Evolutionary conservation across 1,140 invertebrate genomes (phyloP).

Genomic region (Trichogramma pretiosum): DNA sequence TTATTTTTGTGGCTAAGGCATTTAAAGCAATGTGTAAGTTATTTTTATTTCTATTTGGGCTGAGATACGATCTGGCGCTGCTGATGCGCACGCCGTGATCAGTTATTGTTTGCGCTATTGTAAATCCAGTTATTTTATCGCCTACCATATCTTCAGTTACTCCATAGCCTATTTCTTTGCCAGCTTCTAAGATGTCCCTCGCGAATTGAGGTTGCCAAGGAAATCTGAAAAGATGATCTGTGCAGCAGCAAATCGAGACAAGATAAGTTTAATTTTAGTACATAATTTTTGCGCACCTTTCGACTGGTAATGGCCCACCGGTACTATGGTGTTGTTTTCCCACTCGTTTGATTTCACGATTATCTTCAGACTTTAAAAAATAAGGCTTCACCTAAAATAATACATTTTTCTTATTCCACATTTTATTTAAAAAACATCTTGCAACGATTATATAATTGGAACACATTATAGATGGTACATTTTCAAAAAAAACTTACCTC

Average conservation of each 20-base stretch:
- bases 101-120: conserved; percentile 45
- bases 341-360: conserved; percentile 44
- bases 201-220: conserved; percentile 46
- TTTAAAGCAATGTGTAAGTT: conserved; percentile 66
- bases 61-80: conserved; percentile 54
- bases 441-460: too few species aligned
- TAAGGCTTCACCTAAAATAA: conserved; percentile 44
- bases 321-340: conserved; percentile 37
- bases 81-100: conserved; percentile 58
- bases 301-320: conserved; percentile 45
- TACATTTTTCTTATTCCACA: neutral
- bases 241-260: too few species aligned
- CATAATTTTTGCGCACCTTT: conserved; percentile 37
- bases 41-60: conserved; percentile 48
- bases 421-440: conserved; percentile 5
- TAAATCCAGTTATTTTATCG: conserved; percentile 41
- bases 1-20: conserved; percentile 52
- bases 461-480: conserved; percentile 1
- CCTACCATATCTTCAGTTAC: conserved; percentile 54
- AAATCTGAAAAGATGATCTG: conserved; percentile 33
- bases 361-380: conserved; percentile 50
- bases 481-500: conserved; percentile 35
- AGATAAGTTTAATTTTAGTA: neutral
- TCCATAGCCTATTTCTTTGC: conserved; percentile 47
- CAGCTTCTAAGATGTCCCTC: conserved; percentile 52